A percentile compares a stretch with the other conserved stretches of the same genome.
Conservation (phyloP, 2,888 invertebrate genomes). For the Sarcophaga rosellei region DNA sequence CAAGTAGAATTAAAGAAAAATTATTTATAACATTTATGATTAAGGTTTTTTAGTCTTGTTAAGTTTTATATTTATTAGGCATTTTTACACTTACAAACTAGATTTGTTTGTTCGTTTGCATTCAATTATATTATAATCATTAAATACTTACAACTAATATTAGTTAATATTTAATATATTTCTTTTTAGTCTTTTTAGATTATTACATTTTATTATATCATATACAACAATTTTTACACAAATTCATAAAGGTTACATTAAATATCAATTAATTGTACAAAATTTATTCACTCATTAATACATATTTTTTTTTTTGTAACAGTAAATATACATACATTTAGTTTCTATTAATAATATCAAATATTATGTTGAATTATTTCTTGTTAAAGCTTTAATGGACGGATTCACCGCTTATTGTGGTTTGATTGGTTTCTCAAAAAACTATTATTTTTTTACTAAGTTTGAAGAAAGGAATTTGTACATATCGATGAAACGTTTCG, state of each 20-base stretch:
- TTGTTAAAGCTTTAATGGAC: constrained; percentile 52
- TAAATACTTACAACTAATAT: constrained; percentile 62
- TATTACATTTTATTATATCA: constrained; percentile 21
- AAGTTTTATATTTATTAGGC: constrained; percentile 47
- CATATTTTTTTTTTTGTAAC: background rate
- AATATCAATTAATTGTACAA: constrained; percentile 49
- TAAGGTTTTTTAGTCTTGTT: constrained; percentile 45
- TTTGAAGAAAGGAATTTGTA: background rate
- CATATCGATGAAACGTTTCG: background rate
- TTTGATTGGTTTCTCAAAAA: background rate
- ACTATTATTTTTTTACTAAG: too few relatives aligned
- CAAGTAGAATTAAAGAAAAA: constrained; percentile 68
- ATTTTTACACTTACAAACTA: constrained; percentile 53
- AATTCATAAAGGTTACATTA: constrained; percentile 39
- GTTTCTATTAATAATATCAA: constrained; percentile 39
- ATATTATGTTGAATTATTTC: constrained; percentile 14
- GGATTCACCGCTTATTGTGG: background rate
- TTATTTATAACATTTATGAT: background rate
- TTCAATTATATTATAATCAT: constrained; percentile 35
- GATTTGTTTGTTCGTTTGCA: background rate
- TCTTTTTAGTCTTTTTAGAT: constrained; percentile 44
- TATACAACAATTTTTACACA: constrained; percentile 38
- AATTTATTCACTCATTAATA: constrained; percentile 31
- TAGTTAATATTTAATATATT: constrained; percentile 61
- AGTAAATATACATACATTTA: constrained; percentile 34